Percentiles rank a stretch among this genome's conserved stretches.
Evolutionary conservation across 1,140 invertebrate genomes (phyloP).

Genomic region (Drosophila chauvacae): DNA sequence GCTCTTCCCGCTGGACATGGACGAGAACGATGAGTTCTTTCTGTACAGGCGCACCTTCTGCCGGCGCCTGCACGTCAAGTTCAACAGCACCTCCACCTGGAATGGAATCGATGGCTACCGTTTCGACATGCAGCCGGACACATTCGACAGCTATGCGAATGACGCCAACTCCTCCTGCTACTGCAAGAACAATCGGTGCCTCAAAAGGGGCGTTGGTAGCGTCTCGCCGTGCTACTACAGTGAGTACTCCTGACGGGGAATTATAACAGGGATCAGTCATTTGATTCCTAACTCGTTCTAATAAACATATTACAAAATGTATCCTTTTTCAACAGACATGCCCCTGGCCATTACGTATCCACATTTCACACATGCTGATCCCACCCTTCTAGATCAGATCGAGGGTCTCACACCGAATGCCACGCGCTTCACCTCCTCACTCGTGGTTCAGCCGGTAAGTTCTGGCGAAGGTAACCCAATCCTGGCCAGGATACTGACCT

Average conservation of each 20-base stretch:
- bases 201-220: constrained; percentile 88
- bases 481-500: background rate
- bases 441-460: constrained; percentile 86
- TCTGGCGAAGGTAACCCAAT: too few relatives aligned
- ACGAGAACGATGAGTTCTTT: constrained; percentile 85
- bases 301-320: too few relatives aligned
- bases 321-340: constrained; percentile 85
- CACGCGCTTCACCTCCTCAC: constrained; percentile 85
- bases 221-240: constrained; percentile 91
- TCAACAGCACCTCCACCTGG: constrained; percentile 58
- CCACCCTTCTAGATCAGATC: constrained; percentile 87
- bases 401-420: constrained; percentile 88
- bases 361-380: constrained; percentile 91
- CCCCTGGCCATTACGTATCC: constrained; percentile 90
- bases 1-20: constrained; percentile 86
- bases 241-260: constrained; percentile 78
- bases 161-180: constrained; percentile 75
- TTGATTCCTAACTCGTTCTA: too few relatives aligned
- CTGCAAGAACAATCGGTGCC: constrained; percentile 87
- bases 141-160: constrained; percentile 85
- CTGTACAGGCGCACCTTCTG: constrained; percentile 90
- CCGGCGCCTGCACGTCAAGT: constrained; percentile 87
- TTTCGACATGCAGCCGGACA: constrained; percentile 85
- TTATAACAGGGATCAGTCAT: background rate
- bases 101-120: constrained; percentile 78